Conservation (phyloP, 2,113 vertebrate species). For the Anoura caudifer region DNA sequence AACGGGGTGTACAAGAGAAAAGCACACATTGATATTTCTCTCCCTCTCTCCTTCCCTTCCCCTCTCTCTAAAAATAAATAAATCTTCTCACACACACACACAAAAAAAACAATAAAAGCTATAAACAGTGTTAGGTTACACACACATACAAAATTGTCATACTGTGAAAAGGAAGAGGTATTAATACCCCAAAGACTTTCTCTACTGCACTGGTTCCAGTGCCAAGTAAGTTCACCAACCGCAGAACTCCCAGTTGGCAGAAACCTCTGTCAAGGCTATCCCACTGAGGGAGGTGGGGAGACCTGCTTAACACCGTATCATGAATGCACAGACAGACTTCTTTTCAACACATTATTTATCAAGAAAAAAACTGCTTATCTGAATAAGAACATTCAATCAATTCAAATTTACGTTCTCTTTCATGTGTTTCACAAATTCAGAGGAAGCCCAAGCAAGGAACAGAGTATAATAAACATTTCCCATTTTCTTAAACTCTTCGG, state of each 20-base stretch:
- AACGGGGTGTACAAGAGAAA: no score
- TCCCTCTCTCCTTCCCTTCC: no score
- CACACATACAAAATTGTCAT: neutral
- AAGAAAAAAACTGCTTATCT: neutral
- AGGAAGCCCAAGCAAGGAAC: neutral
- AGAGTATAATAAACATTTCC: neutral
- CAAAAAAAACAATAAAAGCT: neutral
- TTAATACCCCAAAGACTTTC: neutral
- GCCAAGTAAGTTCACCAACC: neutral
- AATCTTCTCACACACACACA: no score
- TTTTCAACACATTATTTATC: neutral
- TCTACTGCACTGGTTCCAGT: neutral
- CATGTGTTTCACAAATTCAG: neutral
- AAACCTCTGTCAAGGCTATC: neutral
- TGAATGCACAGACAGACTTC: neutral
- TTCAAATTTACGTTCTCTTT: neutral
- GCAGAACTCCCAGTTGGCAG: neutral
- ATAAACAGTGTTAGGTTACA: neutral
- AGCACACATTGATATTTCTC: no score
- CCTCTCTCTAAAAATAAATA: no score
- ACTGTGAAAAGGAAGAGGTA: neutral
- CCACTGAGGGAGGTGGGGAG: neutral
- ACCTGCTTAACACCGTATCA: neutral
- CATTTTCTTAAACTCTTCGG: neutral
- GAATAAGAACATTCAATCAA: neutral